Evolutionary conservation across 2,888 invertebrate genomes (phyloP).

Genomic region (Ceramica pisi): DNA sequence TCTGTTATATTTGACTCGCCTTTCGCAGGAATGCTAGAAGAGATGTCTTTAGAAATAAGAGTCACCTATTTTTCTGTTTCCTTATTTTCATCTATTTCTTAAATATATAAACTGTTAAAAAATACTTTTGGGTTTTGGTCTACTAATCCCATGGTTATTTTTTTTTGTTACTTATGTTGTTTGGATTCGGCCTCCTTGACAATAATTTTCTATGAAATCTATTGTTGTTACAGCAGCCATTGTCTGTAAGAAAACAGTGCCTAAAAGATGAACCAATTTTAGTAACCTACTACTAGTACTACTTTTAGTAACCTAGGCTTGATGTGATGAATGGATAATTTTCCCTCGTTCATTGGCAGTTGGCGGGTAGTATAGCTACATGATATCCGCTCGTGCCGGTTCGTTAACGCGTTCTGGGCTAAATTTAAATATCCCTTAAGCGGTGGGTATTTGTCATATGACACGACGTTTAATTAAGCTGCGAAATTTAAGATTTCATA

Average conservation of each 20-base stretch:
- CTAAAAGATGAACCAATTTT: not conserved
- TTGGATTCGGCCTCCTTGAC: not conserved
- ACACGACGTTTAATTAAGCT: conserved; percentile 55
- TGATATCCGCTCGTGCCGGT: conserved; percentile 58
- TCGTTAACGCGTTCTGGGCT: conserved; percentile 60
- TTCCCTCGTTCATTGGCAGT: conserved; percentile 70
- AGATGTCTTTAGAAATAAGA: too few species aligned
- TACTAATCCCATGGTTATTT: too few species aligned
- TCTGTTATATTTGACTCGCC: too few species aligned
- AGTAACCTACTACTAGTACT: conserved; percentile 23
- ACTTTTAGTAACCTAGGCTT: conserved; percentile 24
- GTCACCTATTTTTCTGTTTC: too few species aligned
- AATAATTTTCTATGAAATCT: conserved; percentile 17
- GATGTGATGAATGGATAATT: conserved; percentile 63
- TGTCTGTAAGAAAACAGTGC: conserved; percentile 16
- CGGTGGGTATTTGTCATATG: conserved; percentile 33
- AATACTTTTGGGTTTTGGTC: too few species aligned
- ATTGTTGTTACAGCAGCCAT: not conserved
- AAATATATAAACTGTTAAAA: too few species aligned
- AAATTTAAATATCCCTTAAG: conserved; percentile 48
- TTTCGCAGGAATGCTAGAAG: too few species aligned
- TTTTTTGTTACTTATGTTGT: not conserved
- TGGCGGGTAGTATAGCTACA: conserved; percentile 55
- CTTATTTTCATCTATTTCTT: too few species aligned
- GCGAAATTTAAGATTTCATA: conserved; percentile 19